Conservation (phyloP, 2,113 vertebrate species). For the Microtus oregoni region DNA sequence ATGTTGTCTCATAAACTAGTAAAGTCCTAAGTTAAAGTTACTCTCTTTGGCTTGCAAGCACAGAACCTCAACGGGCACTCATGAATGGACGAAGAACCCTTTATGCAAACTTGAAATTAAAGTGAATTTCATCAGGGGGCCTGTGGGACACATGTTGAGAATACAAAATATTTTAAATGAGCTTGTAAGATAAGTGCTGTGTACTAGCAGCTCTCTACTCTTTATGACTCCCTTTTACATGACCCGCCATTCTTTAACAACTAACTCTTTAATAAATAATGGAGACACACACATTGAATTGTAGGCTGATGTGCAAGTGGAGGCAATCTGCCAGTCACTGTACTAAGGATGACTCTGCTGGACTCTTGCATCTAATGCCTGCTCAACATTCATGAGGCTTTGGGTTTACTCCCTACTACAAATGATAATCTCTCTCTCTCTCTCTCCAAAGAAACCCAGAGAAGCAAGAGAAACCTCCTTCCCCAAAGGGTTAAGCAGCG, state of each 20-base stretch:
- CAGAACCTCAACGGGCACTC: neutral
- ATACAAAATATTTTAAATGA: neutral
- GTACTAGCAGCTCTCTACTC: neutral
- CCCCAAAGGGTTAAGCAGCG: neutral
- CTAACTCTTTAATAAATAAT: neutral
- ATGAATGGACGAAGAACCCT: neutral
- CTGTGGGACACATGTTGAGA: neutral
- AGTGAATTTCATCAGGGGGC: neutral
- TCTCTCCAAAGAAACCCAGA: too few relatives aligned
- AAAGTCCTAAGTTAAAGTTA: neutral
- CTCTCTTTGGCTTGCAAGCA: slow-evolving; percentile 15
- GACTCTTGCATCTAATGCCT: neutral
- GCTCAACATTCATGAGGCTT: neutral
- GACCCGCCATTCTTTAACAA: too few relatives aligned
- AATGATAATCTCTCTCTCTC: neutral
- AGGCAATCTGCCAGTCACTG: neutral
- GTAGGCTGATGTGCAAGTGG: neutral
- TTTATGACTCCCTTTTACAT: neutral
- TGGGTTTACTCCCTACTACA: neutral
- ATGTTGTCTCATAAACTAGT: neutral
- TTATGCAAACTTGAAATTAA: neutral
- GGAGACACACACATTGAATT: neutral
- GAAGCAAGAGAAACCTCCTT: too few relatives aligned
- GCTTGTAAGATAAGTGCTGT: neutral
- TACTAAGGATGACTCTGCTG: neutral